Evolutionary conservation across 2,113 vertebrate species (phyloP).

Genomic region (Archilochus colubris): DNA sequence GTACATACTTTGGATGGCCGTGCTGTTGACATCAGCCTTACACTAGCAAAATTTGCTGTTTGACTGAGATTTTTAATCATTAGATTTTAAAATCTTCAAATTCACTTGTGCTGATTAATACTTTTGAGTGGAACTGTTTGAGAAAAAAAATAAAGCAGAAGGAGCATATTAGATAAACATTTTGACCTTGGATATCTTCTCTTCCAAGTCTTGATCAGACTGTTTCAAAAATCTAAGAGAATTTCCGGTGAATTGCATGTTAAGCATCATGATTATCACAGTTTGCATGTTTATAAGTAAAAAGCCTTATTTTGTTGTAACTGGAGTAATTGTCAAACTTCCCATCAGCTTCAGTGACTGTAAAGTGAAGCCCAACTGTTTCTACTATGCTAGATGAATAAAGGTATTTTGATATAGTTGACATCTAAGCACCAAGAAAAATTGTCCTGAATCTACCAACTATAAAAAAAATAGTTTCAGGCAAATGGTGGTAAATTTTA

Average conservation of each 20-base stretch:
- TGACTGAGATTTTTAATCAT: slow-evolving; percentile 22
- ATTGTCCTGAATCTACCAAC: neutral
- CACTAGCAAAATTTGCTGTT: neutral
- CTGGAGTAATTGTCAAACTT: neutral
- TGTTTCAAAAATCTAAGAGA: slow-evolving; percentile 7
- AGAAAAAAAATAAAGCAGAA: slow-evolving; percentile 37
- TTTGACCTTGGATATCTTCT: slow-evolving; percentile 31
- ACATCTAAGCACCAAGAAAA: neutral
- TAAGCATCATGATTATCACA: neutral
- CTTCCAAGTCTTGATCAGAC: slow-evolving; percentile 16
- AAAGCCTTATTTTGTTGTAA: neutral
- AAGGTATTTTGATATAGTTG: neutral
- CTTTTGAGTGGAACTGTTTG: slow-evolving; percentile 16
- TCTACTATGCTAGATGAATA: neutral
- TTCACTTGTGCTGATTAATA: slow-evolving; percentile 31
- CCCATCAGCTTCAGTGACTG: neutral
- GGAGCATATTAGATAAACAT: neutral
- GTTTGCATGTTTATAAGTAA: neutral
- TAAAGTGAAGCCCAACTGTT: neutral
- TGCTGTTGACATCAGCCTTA: neutral
- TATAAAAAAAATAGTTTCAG: neutral
- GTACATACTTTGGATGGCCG: neutral
- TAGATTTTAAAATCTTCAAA: slow-evolving; percentile 17
- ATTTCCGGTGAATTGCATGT: neutral
- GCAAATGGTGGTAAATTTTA: neutral